Evolutionary conservation across 1,140 invertebrate species (phyloP).

Genomic region (Acarapis woodi): DNA sequence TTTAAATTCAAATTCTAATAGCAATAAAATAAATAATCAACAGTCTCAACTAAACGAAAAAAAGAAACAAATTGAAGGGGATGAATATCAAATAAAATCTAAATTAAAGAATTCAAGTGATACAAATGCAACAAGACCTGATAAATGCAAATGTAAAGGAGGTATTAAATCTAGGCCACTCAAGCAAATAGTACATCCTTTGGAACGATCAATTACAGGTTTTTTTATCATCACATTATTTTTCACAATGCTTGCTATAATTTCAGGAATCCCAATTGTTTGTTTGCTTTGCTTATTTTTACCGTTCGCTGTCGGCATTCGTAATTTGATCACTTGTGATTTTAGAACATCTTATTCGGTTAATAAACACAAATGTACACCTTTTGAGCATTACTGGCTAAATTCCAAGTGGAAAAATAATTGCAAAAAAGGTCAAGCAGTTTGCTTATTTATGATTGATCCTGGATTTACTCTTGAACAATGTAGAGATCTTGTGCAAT

Average conservation of each 20-base stretch:
- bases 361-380: not conserved
- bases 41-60: no score
- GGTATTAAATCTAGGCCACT: slow-evolving; percentile 6
- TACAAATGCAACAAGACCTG: no score
- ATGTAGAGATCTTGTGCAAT: slow-evolving; percentile 7
- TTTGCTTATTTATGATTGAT: slow-evolving; percentile 5
- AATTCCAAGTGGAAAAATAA: not conserved
- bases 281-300: slow-evolving; percentile 13
- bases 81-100: no score
- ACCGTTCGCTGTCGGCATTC: slow-evolving; percentile 15
- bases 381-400: slow-evolving; percentile 8
- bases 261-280: slow-evolving; percentile 16
- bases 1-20: no score
- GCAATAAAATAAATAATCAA: no score
- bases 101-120: no score
- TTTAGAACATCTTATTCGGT: not conserved
- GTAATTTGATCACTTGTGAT: slow-evolving; percentile 7
- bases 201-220: slow-evolving; percentile 19
- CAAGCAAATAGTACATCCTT: slow-evolving; percentile 16
- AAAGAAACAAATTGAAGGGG: no score
- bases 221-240: slow-evolving; percentile 17
- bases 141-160: not conserved
- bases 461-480: slow-evolving; percentile 8
- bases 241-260: slow-evolving; percentile 17
- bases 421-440: not conserved